phyloP scores from a whole-genome alignment of 2,797 vertebrate genomes.

The Sebastiscus tertius region DNA sequence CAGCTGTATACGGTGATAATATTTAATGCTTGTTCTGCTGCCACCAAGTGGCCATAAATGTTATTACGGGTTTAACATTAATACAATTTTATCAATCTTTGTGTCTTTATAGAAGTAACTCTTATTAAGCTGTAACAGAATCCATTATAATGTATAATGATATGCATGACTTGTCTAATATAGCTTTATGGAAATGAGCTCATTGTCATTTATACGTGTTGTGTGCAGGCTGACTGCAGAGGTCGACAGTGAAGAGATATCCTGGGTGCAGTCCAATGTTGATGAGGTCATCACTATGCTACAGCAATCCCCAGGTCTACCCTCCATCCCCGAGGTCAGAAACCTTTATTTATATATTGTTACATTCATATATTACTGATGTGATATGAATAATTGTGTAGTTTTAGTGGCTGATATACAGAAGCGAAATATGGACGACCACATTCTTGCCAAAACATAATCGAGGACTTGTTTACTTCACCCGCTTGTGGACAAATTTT shows the following conservation, averaged over 20 bases:
- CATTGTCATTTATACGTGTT: background rate
- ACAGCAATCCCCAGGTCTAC: constrained; percentile 81
- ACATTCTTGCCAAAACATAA: background rate
- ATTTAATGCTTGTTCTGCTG: background rate
- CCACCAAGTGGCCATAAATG: background rate
- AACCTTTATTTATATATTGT: background rate
- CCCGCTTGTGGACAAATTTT: background rate
- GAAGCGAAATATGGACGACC: background rate
- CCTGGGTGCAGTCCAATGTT: constrained; percentile 87
- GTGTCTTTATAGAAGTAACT: background rate
- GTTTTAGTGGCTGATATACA: background rate
- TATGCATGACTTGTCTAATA: background rate
- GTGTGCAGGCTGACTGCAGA: constrained; percentile 78
- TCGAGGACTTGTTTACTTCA: background rate
- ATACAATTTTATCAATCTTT: background rate
- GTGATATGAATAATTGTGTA: background rate
- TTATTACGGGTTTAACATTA: background rate
- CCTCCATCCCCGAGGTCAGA: constrained; percentile 82
- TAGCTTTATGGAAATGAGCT: background rate
- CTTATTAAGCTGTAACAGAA: background rate
- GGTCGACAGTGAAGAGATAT: constrained; percentile 85
- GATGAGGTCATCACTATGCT: constrained; percentile 89
- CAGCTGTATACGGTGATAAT: background rate
- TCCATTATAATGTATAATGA: background rate
- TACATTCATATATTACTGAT: background rate